These are phyloP conservation scores for Malaclemys terrapin DNA, from an alignment of 2,113 vertebrate species.

Conservation along the genomic window DNA sequence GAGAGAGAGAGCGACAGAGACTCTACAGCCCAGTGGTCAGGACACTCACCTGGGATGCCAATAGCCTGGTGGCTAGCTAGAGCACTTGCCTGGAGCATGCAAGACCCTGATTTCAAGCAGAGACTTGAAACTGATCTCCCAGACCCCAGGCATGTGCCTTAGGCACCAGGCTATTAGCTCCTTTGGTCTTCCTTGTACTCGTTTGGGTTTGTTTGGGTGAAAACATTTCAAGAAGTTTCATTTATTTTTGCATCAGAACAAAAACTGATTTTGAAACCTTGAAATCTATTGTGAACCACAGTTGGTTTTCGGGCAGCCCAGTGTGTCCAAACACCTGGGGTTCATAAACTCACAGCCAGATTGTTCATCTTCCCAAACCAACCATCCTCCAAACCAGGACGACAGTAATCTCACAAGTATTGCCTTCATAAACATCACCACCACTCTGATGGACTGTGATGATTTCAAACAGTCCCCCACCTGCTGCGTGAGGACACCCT, in stretches of 20 bases:
- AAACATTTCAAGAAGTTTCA: not conserved
- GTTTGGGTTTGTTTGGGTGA: not conserved
- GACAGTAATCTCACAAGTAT: not conserved
- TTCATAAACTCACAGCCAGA: not conserved
- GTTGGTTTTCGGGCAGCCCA: not conserved
- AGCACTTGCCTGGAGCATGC: not conserved
- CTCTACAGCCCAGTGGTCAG: not conserved
- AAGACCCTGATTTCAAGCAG: not conserved
- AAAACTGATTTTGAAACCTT: not conserved
- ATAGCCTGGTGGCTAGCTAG: not conserved
- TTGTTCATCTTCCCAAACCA: not conserved
- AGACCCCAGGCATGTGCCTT: not conserved
- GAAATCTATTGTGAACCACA: not conserved
- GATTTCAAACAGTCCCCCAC: not conserved
- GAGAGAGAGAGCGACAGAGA: too few species aligned
- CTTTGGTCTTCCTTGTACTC: not conserved
- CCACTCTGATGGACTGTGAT: not conserved
- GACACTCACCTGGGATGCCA: not conserved
- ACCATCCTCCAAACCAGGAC: not conserved
- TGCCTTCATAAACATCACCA: not conserved
- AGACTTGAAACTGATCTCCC: not conserved
- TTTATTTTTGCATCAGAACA: not conserved
- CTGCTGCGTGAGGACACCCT: not conserved
- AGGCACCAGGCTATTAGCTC: not conserved
- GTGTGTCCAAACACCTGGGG: accelerated